A percentile compares a stretch with the other conserved stretches of the same genome.
phyloP scores from a whole-genome alignment of 2,797 vertebrate genomes.

The Buphagus erythrorhynchus region DNA sequence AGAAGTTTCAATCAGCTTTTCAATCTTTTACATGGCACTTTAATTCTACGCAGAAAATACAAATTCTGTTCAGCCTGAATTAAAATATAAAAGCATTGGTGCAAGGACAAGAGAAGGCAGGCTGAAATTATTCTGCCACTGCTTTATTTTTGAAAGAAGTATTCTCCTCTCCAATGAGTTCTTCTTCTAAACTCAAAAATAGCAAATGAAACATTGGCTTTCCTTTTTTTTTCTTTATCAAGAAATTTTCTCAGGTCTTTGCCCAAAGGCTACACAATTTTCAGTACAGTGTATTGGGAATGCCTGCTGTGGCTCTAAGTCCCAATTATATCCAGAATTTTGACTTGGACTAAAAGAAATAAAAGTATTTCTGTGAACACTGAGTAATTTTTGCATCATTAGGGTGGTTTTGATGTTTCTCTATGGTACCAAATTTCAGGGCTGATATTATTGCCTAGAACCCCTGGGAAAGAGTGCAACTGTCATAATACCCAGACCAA shows the following conservation, averaged over 20 bases:
- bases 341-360: neutral
- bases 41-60: neutral
- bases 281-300: neutral
- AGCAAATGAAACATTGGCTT: neutral
- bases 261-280: neutral
- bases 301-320: neutral
- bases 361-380: neutral
- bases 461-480: neutral
- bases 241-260: neutral
- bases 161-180: neutral
- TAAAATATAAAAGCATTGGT: neutral
- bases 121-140: neutral
- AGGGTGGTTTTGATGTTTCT: neutral
- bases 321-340: neutral
- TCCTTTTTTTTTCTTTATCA: neutral
- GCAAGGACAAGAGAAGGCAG: neutral
- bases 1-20: slow-evolving; percentile 17
- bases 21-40: neutral
- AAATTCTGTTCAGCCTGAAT: neutral
- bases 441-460: neutral
- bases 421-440: neutral
- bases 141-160: neutral
- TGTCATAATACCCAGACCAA: neutral
- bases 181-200: neutral
- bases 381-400: neutral